These are phyloP conservation scores for Oreochromis tanganicae DNA, from an alignment of 2,113 vertebrate genomes.

Conservation along the genomic window DNA sequence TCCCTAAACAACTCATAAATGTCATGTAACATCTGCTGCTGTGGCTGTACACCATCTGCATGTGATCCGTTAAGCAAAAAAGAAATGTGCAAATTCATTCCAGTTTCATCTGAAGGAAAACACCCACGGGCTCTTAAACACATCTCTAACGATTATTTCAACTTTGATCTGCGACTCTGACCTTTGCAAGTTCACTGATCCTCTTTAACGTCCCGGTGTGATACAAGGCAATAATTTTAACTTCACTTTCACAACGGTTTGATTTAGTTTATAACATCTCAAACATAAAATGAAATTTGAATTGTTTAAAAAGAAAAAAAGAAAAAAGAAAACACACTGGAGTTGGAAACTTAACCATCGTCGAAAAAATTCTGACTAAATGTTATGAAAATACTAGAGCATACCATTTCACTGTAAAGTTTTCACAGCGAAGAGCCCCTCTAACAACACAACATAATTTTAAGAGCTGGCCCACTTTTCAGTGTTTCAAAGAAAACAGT, in stretches of 20 bases:
- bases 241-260: background rate
- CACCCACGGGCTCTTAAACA: background rate
- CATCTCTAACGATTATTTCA: background rate
- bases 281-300: background rate
- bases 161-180: background rate
- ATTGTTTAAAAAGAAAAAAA: background rate
- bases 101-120: background rate
- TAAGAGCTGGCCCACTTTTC: constrained; percentile 47
- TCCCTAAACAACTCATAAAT: background rate
- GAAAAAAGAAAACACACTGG: background rate
- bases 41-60: background rate
- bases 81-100: background rate
- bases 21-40: background rate
- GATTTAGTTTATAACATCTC: background rate
- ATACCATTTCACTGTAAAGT: constrained; percentile 24
- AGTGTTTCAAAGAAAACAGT: constrained; percentile 60
- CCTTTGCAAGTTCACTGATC: background rate
- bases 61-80: background rate
- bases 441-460: constrained; percentile 32
- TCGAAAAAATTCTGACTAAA: background rate
- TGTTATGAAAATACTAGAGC: constrained; percentile 13
- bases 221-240: background rate
- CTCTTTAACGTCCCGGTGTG: background rate
- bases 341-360: background rate
- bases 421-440: background rate